A percentile compares a stretch with the other conserved stretches of the same genome.
phyloP scores from a whole-genome alignment of 1,140 invertebrate species.

The Aphelinus certus region DNA sequence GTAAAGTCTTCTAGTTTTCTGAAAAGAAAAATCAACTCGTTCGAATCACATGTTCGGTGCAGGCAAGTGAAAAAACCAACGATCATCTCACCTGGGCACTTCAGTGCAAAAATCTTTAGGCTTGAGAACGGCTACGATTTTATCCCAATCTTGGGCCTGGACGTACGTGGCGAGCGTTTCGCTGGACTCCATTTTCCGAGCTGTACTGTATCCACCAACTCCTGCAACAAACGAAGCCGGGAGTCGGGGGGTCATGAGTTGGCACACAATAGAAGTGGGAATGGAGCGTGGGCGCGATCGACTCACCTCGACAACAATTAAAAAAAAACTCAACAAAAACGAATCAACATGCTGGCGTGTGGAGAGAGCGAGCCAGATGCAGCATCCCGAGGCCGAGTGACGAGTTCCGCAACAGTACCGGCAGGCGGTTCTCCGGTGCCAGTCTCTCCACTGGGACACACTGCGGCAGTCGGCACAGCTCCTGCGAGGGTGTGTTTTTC shows the following conservation, averaged over 20 bases:
- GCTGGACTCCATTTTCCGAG: constrained; percentile 27
- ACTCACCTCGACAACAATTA: neutral
- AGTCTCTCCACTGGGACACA: too few species aligned
- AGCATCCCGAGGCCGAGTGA: neutral
- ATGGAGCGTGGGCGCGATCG: too few species aligned
- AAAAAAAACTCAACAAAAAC: neutral
- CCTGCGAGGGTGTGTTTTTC: constrained; percentile 16
- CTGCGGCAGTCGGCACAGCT: too few species aligned
- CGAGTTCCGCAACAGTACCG: neutral
- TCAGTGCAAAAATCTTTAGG: constrained; percentile 47
- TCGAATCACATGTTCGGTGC: too few species aligned
- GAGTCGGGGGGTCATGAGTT: too few species aligned
- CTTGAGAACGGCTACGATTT: constrained; percentile 43
- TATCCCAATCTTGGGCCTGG: constrained; percentile 44
- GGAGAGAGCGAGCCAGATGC: neutral
- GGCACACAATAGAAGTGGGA: too few species aligned
- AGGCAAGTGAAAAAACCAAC: neutral
- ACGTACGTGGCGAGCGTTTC: constrained; percentile 24
- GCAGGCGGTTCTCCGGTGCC: neutral
- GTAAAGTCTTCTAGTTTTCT: constrained; percentile 33
- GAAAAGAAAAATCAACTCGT: neutral
- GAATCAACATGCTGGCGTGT: neutral
- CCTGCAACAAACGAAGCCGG: neutral
- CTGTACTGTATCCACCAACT: neutral
- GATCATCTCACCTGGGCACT: constrained; percentile 41